Evolutionary conservation across 2,888 invertebrate genomes (phyloP).

Genomic region (Mesodorylaimus sp.): DNA sequence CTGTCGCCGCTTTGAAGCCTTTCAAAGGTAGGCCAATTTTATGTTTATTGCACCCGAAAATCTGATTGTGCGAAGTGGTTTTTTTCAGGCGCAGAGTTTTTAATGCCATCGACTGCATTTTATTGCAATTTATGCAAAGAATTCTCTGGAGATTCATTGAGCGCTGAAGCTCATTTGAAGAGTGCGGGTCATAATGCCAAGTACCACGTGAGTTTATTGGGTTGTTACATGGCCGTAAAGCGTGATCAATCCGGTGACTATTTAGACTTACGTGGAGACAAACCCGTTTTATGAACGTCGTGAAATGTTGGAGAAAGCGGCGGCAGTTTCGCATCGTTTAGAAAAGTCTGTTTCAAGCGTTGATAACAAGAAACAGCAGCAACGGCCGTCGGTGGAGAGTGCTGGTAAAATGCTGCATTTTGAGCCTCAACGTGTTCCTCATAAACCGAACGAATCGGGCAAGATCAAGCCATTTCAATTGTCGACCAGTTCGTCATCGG

Average conservation of each 20-base stretch:
- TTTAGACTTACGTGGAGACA: constrained; percentile 14
- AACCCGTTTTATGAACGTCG: constrained; percentile 25
- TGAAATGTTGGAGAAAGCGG: constrained; percentile 21
- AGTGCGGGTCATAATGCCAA: constrained; percentile 21
- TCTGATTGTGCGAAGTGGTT: not conserved
- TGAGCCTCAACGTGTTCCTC: not conserved
- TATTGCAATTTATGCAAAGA: constrained; percentile 25
- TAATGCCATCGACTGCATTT: constrained; percentile 22
- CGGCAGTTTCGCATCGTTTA: constrained; percentile 18
- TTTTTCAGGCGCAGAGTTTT: constrained; percentile 25
- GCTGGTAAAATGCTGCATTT: not conserved
- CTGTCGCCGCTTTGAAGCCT: not conserved
- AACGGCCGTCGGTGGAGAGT: not conserved
- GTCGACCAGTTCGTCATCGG: too few species aligned
- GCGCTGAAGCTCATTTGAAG: constrained; percentile 24
- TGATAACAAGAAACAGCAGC: not conserved
- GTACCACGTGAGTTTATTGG: constrained; percentile 18
- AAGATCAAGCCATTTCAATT: not conserved
- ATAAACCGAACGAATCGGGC: not conserved
- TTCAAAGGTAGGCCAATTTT: not conserved
- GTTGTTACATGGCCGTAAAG: not conserved
- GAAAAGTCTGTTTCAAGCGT: not conserved
- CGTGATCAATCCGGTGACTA: not conserved
- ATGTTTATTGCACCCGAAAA: not conserved
- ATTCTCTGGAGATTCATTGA: constrained; percentile 24